phyloP scores from a whole-genome alignment of 2,888 invertebrate genomes.

The Orgyia antiqua region DNA sequence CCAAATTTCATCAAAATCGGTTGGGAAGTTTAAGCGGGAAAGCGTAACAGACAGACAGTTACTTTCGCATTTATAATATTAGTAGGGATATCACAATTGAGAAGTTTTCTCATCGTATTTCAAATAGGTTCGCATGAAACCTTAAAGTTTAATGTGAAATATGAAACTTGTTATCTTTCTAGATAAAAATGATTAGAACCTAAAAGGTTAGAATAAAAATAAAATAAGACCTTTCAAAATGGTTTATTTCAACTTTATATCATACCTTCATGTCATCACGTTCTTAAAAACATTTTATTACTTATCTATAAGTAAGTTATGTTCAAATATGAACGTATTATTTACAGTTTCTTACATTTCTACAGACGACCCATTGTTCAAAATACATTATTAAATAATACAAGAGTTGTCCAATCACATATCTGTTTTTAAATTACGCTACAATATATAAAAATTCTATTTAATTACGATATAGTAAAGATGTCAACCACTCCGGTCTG shows the following conservation, averaged over 20 bases:
- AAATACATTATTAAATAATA: conserved; percentile 8
- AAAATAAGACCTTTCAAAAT: conserved; percentile 36
- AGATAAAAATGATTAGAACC: too few relatives aligned
- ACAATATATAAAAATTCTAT: conserved; percentile 28
- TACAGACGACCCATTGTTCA: conserved; percentile 25
- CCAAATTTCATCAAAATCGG: too few relatives aligned
- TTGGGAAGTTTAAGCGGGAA: too few relatives aligned
- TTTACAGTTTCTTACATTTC: conserved; percentile 40
- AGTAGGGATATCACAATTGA: too few relatives aligned
- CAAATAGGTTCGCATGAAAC: too few relatives aligned
- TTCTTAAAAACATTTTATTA: conserved; percentile 52
- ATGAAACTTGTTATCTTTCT: too few relatives aligned
- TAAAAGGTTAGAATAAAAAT: too few relatives aligned
- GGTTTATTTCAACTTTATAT: conserved; percentile 71
- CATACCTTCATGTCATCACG: conserved; percentile 49
- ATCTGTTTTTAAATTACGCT: conserved; percentile 22
- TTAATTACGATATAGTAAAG: conserved; percentile 67
- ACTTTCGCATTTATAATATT: too few relatives aligned
- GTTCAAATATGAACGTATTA: conserved; percentile 51
- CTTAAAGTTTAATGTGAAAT: too few relatives aligned
- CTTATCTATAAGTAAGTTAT: conserved; percentile 57
- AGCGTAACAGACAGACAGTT: too few relatives aligned
- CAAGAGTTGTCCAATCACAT: conserved; percentile 22
- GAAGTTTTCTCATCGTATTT: too few relatives aligned
- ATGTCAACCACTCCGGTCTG: conserved; percentile 64